Conservation (phyloP, 2,888 invertebrate species). For the Rhamnusium bicolor region DNA sequence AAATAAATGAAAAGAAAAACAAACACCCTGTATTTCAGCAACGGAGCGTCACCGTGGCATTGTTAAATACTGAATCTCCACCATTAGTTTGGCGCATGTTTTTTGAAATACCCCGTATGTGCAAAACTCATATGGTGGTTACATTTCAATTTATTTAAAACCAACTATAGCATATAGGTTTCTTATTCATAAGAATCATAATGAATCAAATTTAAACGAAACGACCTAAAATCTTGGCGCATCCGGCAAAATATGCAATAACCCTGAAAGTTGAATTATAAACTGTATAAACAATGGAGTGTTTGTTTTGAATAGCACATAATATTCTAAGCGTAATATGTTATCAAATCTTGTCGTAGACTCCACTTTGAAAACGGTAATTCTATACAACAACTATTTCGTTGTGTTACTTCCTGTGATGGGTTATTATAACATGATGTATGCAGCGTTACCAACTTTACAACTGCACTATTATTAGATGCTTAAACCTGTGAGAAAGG, state of each 20-base stretch:
- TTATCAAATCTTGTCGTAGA: not conserved
- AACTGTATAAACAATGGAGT: not conserved
- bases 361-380: not conserved
- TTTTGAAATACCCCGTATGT: too few relatives aligned
- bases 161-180: too few relatives aligned
- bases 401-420: not conserved
- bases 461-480: not conserved
- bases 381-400: not conserved
- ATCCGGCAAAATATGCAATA: not conserved
- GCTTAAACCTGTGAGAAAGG: not conserved
- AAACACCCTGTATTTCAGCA: too few relatives aligned
- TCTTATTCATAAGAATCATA: not conserved
- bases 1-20: too few relatives aligned
- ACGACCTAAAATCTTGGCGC: not conserved
- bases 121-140: too few relatives aligned
- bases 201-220: not conserved
- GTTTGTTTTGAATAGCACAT: not conserved
- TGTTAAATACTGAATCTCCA: too few relatives aligned
- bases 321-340: not conserved
- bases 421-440: not conserved
- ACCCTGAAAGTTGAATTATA: not conserved
- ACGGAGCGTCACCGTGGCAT: too few relatives aligned
- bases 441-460: constrained; percentile 1
- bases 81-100: too few relatives aligned
- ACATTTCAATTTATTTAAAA: too few relatives aligned